These are phyloP conservation scores for Porites australiensis DNA, from an alignment of 64 coral and sea anemone genomes.

Conservation along the genomic window DNA sequence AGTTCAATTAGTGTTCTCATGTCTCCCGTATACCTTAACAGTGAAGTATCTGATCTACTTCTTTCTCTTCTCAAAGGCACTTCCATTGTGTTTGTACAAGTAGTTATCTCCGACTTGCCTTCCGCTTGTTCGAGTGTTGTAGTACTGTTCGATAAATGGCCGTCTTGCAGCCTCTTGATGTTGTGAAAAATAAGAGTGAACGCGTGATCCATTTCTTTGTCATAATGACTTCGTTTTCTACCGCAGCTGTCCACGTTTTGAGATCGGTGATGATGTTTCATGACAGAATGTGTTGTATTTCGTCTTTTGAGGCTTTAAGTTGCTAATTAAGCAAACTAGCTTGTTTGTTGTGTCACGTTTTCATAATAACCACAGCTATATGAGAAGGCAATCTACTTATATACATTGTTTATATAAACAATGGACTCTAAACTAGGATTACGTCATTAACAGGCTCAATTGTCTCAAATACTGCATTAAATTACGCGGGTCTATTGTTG, in stretches of 20 bases:
- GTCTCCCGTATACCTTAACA: background rate
- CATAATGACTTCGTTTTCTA: background rate
- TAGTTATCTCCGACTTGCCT: background rate
- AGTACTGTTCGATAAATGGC: constrained; percentile 1
- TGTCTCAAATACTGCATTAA: too few species aligned
- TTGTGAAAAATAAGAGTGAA: constrained; percentile 51
- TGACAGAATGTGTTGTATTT: background rate
- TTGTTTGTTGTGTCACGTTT: too few species aligned
- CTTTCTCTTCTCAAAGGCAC: background rate
- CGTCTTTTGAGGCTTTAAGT: too few species aligned
- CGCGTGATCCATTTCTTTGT: constrained; percentile 40
- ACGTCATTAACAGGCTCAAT: too few species aligned
- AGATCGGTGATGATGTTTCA: background rate
- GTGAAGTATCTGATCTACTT: constrained; percentile 4
- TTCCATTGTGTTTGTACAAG: background rate
- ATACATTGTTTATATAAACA: too few species aligned
- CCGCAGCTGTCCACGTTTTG: background rate
- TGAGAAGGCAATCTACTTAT: too few species aligned
- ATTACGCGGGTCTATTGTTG: too few species aligned
- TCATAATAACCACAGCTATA: too few species aligned
- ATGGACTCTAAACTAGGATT: too few species aligned
- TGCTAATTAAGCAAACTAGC: too few species aligned
- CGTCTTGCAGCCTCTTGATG: constrained; percentile 39
- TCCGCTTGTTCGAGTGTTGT: background rate
- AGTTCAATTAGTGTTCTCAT: background rate